These are phyloP conservation scores for Todiramphus saurophagus DNA, from an alignment of 2,113 vertebrate species.

Conservation along the genomic window DNA sequence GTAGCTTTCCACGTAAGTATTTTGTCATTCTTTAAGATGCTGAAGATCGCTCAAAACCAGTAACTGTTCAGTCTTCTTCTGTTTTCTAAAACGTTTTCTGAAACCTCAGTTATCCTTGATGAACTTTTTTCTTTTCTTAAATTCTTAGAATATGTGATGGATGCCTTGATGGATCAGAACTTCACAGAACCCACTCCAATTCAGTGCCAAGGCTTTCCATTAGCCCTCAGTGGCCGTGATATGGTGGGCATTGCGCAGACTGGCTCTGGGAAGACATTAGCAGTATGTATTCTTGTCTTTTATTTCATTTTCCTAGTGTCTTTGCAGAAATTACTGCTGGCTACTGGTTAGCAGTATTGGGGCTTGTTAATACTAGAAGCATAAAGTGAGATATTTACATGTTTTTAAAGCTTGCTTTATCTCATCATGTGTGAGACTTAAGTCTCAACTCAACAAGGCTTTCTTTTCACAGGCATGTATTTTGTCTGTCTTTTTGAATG, in stretches of 20 bases:
- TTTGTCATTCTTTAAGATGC: not conserved
- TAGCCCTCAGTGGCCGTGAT: slow-evolving; percentile 93
- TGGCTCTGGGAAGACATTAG: slow-evolving; percentile 95
- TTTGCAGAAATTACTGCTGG: not conserved
- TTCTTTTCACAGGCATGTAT: not conserved
- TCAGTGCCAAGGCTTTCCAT: slow-evolving; percentile 93
- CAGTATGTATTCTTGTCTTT: slow-evolving; percentile 76
- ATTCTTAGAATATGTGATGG: slow-evolving; percentile 90
- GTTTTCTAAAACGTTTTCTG: not conserved
- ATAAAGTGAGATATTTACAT: not conserved
- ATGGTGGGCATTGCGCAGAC: slow-evolving; percentile 99
- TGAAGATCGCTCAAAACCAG: not conserved
- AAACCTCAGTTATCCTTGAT: not conserved
- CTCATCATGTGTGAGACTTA: not conserved
- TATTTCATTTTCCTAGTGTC: not conserved
- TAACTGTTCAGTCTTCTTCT: not conserved
- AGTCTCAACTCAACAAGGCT: not conserved
- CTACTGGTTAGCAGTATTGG: not conserved
- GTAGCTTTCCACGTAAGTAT: slow-evolving; percentile 94
- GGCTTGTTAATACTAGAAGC: not conserved
- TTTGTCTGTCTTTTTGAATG: not conserved
- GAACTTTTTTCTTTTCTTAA: not conserved
- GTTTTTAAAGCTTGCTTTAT: not conserved
- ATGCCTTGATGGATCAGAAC: slow-evolving; percentile 91
- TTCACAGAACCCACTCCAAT: slow-evolving; percentile 97